A percentile compares a stretch with the other conserved stretches of the same genome.
These are phyloP conservation scores for Acanthiza pusilla DNA, from an alignment of 2,797 vertebrate genomes.

Conservation along the genomic window DNA sequence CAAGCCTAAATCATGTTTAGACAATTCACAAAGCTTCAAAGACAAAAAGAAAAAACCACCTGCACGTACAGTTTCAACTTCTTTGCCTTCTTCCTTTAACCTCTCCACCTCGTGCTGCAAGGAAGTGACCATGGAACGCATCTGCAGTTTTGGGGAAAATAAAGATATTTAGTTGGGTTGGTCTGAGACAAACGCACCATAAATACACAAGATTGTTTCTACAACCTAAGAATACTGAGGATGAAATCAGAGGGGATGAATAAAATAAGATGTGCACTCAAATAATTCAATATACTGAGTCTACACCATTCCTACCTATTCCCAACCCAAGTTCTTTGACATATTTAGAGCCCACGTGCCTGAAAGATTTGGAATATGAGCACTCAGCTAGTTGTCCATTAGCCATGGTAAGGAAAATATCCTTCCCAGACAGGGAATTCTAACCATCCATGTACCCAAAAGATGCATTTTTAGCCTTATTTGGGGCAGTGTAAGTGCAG, in stretches of 20 bases:
- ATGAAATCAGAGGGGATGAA: background rate
- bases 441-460: background rate
- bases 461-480: background rate
- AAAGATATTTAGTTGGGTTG: background rate
- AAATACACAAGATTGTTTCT: background rate
- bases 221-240: fast-evolving
- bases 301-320: background rate
- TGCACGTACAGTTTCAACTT: conserved; percentile 85
- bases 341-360: background rate
- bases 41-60: background rate
- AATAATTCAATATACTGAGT: background rate
- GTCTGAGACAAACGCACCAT: background rate
- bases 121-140: conserved; percentile 76
- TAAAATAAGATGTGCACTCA: background rate
- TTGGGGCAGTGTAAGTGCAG: background rate
- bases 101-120: conserved; percentile 87
- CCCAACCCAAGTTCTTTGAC: background rate
- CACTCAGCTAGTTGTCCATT: background rate
- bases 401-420: background rate
- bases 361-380: background rate
- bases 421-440: background rate
- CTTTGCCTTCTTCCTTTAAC: conserved; percentile 81
- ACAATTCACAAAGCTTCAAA: background rate
- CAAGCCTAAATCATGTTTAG: background rate
- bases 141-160: conserved; percentile 66